Evolutionary conservation across 1,140 invertebrate genomes (phyloP), one percentile per base, ranked within the genome.

Genomic region (Leucophenga varia): DNA sequence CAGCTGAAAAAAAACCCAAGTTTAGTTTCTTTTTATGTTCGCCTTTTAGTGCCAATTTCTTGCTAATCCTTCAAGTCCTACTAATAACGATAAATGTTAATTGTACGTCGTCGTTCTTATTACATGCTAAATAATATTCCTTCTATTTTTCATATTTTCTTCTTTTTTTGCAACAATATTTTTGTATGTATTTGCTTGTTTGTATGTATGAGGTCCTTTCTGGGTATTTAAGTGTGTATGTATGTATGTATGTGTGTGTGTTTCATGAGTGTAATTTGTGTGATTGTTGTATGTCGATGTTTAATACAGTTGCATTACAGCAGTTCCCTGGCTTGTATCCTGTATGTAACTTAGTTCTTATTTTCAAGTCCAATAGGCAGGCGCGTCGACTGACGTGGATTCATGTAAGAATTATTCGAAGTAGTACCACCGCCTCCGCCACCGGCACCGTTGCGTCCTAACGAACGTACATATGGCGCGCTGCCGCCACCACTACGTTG

Each of bases 331-430:
- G 32, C 32, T 14, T 5, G 12, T 14, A 34, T 7, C 12, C 7
- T n/a, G 10, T 10, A 6, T 40, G 16, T 30, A 44, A 40, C 16
- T 61, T 48, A 72, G 53, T 72, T 72, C 65, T 72, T 72, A 38
- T 72, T 72, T 46, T 72, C 68, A 56, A 72, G 41, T 14, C 64
- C 54, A 30, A 72, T 50, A 16, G 69, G 61, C 59, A 72, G 54
- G 25, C 69, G 64, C 37, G 65, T 63, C 31, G 65, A 52, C 34
- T 71, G 70, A 13, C 69, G 64, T 36, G 54, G 55, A 35, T 63
- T 72, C 31, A 72, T 64, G 32, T 72, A 72, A n/a, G 43, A 46
- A 42, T 37, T 43, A 16, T 37, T 37, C 17, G 41, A 39, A 13
- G 50, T 13, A 36, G 36, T 46, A 30, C 57, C 50, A 13, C 61